These are phyloP conservation scores for Drosophila melanocephala DNA, from an alignment of 2,888 invertebrate genomes.

Conservation along the genomic window DNA sequence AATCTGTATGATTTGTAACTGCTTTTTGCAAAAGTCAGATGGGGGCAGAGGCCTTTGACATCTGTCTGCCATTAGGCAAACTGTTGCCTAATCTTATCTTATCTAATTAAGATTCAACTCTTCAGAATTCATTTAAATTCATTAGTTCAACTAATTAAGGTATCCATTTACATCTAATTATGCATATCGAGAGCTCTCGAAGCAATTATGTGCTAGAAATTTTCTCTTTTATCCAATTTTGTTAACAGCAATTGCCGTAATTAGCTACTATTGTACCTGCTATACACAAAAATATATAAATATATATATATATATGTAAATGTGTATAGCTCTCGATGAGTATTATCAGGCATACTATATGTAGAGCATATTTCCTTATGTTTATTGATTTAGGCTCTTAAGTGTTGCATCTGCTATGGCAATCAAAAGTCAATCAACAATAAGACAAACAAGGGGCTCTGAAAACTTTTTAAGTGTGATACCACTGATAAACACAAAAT, in stretches of 20 bases:
- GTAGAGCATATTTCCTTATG: slow-evolving; percentile 40
- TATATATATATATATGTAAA: not conserved
- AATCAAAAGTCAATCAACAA: slow-evolving; percentile 63
- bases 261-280: slow-evolving; percentile 60
- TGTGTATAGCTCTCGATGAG: slow-evolving; percentile 6
- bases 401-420: slow-evolving; percentile 4
- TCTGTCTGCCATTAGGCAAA: slow-evolving; percentile 46
- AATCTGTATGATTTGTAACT: slow-evolving; percentile 37
- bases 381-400: slow-evolving; percentile 57
- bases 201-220: slow-evolving; percentile 41
- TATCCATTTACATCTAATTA: slow-evolving; percentile 7
- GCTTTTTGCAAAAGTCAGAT: slow-evolving; percentile 13
- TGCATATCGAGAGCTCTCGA: slow-evolving; percentile 28
- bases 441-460: slow-evolving; percentile 1
- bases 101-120: not conserved
- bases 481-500: slow-evolving; percentile 5
- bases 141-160: slow-evolving; percentile 26
- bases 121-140: slow-evolving; percentile 13
- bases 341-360: slow-evolving; percentile 44
- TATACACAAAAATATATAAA: not conserved
- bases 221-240: slow-evolving; percentile 6
- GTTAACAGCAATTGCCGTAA: slow-evolving; percentile 41
- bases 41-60: slow-evolving; percentile 14
- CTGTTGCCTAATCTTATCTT: slow-evolving; percentile 38
- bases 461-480: slow-evolving; percentile 1